A percentile compares a stretch with the other conserved stretches of the same genome.
Conservation (phyloP, 2,113 vertebrate genomes). For the Orientallactaga bullata region DNA sequence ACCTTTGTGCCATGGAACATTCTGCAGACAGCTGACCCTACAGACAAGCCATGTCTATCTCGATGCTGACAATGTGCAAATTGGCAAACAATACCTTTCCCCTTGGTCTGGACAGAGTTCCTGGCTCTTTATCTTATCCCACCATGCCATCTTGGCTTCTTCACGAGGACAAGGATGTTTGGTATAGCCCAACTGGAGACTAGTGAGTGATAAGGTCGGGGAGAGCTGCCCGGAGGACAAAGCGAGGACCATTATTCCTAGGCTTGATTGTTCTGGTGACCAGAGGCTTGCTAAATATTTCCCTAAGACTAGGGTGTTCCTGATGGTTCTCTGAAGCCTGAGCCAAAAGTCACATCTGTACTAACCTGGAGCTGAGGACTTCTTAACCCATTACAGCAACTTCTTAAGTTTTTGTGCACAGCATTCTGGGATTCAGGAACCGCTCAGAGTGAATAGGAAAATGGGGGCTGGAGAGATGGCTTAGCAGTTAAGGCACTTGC, state of each 20-base stretch:
- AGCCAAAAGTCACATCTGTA: conserved; percentile 37
- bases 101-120: not conserved
- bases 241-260: not conserved
- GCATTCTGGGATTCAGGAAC: conserved; percentile 46
- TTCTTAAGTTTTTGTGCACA: conserved; percentile 23
- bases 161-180: not conserved
- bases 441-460: conserved; percentile 40
- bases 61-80: conserved; percentile 1
- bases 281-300: not conserved
- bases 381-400: not conserved
- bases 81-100: conserved; percentile 19
- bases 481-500: no score
- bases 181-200: not conserved
- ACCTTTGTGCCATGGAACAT: not conserved
- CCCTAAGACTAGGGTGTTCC: not conserved
- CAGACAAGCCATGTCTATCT: not conserved
- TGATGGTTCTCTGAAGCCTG: no score
- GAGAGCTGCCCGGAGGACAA: not conserved
- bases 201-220: not conserved
- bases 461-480: no score
- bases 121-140: not conserved
- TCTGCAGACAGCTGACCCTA: not conserved
- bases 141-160: not conserved
- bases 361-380: not conserved
- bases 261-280: not conserved